A percentile compares a stretch with the other conserved stretches of the same genome.
phyloP scores from a whole-genome alignment of 2,888 invertebrate species.

The Hemithea aestivaria region DNA sequence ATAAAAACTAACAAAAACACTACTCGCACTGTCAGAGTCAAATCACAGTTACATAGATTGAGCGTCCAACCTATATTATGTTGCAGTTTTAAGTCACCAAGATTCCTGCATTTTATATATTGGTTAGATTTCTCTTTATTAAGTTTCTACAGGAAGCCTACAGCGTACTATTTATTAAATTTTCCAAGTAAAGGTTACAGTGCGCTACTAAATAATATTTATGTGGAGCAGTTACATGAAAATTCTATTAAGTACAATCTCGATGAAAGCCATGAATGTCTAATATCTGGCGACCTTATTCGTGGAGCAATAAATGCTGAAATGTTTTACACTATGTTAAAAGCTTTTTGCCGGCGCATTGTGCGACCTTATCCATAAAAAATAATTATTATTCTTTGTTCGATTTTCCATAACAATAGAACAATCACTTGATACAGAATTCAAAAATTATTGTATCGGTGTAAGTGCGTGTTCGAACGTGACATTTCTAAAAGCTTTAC shows the following conservation, averaged over 20 bases:
- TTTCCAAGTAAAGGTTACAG: slow-evolving; percentile 9
- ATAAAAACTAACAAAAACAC: too few species aligned
- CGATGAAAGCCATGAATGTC: slow-evolving; percentile 25
- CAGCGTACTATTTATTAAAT: too few species aligned
- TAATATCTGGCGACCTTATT: slow-evolving; percentile 20
- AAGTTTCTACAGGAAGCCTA: too few species aligned
- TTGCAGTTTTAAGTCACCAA: too few species aligned
- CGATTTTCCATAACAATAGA: slow-evolving; percentile 10
- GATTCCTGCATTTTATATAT: too few species aligned
- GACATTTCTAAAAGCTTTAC: too few species aligned
- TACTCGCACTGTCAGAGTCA: too few species aligned
- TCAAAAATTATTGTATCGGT: slow-evolving; percentile 8
- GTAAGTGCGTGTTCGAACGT: too few species aligned
- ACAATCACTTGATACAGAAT: slow-evolving; percentile 7
- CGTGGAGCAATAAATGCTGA: slow-evolving; percentile 8
- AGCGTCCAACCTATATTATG: too few species aligned
- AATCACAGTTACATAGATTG: too few species aligned
- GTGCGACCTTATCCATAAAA: slow-evolving; percentile 4
- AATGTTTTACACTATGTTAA: slow-evolving; percentile 17
- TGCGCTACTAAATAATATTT: slow-evolving; percentile 12
- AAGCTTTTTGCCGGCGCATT: slow-evolving; percentile 14
- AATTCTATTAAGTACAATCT: slow-evolving; percentile 18
- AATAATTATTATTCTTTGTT: slow-evolving; percentile 12
- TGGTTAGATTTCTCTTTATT: too few species aligned
- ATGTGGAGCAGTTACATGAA: slow-evolving; percentile 14